A percentile compares a stretch with the other conserved stretches of the same genome.
phyloP scores from a whole-genome alignment of 2,797 vertebrate genomes.

The Tragelaphus eurycerus region DNA sequence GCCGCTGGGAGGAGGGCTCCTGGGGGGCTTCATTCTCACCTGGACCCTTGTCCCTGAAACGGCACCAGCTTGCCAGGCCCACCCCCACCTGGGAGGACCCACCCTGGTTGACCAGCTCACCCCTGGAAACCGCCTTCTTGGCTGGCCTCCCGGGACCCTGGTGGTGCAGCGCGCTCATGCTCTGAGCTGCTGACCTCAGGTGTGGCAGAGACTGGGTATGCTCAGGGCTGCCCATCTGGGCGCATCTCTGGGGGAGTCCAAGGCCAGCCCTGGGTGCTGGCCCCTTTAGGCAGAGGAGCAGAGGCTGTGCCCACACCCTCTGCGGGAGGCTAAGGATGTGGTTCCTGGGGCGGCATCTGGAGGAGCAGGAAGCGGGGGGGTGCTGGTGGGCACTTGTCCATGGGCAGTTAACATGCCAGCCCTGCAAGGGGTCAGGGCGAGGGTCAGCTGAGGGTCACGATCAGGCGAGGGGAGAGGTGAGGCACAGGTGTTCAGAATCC shows the following conservation, averaged over 20 bases:
- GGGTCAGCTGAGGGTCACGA: not conserved
- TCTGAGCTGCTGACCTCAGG: not conserved
- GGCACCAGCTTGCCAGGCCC: rapidly evolving
- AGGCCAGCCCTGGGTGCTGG: not conserved
- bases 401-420: not conserved
- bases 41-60: not conserved
- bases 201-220: rapidly evolving
- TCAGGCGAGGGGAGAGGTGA: not conserved
- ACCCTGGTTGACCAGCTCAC: no score
- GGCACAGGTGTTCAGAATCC: not conserved
- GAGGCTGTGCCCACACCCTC: no score
- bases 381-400: not conserved
- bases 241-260: no score
- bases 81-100: no score
- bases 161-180: rapidly evolving
- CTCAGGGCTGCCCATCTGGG: not conserved
- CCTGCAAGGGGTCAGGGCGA: not conserved
- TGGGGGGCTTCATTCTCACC: not conserved
- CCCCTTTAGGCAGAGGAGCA: not conserved
- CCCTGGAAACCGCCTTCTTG: not conserved
- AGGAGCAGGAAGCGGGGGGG: not conserved
- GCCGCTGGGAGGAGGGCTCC: not conserved
- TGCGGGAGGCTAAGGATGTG: rapidly evolving
- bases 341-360: not conserved
- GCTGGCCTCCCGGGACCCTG: not conserved